Evolutionary conservation across 2,888 invertebrate species (phyloP), one percentile per base, ranked within the genome.

Genomic region (Sceliomorpha sp.): DNA sequence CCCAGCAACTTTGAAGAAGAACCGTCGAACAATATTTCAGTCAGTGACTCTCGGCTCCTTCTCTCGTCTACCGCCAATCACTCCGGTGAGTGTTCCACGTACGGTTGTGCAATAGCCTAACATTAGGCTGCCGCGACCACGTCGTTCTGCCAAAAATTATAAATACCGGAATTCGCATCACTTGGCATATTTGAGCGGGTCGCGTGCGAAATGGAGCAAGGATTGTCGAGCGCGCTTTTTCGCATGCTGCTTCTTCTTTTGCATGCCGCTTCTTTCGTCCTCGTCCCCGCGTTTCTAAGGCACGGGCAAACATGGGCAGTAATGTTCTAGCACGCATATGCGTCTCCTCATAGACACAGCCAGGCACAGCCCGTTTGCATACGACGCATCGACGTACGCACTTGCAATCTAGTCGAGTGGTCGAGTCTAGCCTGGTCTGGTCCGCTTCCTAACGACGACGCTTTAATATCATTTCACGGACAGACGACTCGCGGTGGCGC

Each of bases 81-180:
- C 37, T 56, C 47, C 24, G 69, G 51, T 42, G 60, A 66, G n/a
- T n/a, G n/a, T 47, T 72, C 55, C 60, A 39, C 60, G 63, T 63
- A 51, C 31, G 67, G 70, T 78, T 84, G 78, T 76, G 84, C 70
- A 85, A 85, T 74, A 63, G 39, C 74, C 81, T 79, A 81, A 82
- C 82, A 83, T 85, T 83, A 82, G 82, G 75, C 48, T 59, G 69
- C 73, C 72, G 58, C 70, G 72, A 69, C 53, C 59, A 60, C 70
- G 75, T 75, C n/a, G n/a, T 79, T 74, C 82, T 86, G 86, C 86
- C 86, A 86, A 75, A 78, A 83, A 83, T 86, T 86, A 86, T 85
- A 86, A 86, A 86, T 86, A 86, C 80, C 84, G 81, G 77, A 79
- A 82, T 82, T 82, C 75, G 75, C 75, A 73, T 72, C 73, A 76